Percentiles rank a stretch among this genome's conserved stretches.
Evolutionary conservation across 2,113 vertebrate genomes (phyloP).

Genomic region (Todiramphus chloris): DNA sequence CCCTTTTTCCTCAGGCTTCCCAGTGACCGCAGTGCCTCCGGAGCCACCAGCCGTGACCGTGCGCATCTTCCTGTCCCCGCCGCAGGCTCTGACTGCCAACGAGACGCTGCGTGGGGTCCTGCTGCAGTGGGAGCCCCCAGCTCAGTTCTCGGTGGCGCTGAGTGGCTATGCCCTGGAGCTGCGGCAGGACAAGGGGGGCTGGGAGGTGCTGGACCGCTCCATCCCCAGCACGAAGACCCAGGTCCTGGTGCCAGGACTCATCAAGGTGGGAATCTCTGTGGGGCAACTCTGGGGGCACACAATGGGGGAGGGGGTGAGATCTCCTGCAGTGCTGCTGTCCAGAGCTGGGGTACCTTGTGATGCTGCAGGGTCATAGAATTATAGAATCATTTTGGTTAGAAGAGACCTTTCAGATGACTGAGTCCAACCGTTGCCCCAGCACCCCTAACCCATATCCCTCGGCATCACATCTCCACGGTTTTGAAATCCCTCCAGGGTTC

Average conservation of each 20-base stretch:
- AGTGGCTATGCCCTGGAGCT: slow-evolving; percentile 87
- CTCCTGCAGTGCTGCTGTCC: too few relatives aligned
- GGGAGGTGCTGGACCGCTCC: slow-evolving; percentile 84
- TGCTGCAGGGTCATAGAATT: neutral
- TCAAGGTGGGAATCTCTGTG: slow-evolving; percentile 75
- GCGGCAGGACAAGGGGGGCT: slow-evolving; percentile 80
- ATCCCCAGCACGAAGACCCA: slow-evolving; percentile 81
- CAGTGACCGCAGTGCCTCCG: slow-evolving; percentile 79
- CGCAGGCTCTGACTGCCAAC: slow-evolving; percentile 80
- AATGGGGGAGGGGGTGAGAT: too few relatives aligned
- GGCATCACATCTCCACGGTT: too few relatives aligned
- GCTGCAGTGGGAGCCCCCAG: slow-evolving; percentile 84
- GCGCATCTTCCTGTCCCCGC: slow-evolving; percentile 77
- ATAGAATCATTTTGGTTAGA: too few relatives aligned
- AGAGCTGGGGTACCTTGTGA: neutral
- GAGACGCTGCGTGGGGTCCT: slow-evolving; percentile 81
- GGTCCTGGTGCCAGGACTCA: slow-evolving; percentile 87
- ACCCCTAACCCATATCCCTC: too few relatives aligned
- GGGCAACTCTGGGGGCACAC: neutral
- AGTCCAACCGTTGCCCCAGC: too few relatives aligned
- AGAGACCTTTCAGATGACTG: too few relatives aligned
- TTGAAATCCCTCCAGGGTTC: too few relatives aligned
- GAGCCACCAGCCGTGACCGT: slow-evolving; percentile 61
- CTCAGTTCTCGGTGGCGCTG: slow-evolving; percentile 70
- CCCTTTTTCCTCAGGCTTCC: slow-evolving; percentile 64